These are phyloP conservation scores for Cyphomyrus discorhynchus DNA, from an alignment of 2,113 vertebrate genomes.

Conservation along the genomic window DNA sequence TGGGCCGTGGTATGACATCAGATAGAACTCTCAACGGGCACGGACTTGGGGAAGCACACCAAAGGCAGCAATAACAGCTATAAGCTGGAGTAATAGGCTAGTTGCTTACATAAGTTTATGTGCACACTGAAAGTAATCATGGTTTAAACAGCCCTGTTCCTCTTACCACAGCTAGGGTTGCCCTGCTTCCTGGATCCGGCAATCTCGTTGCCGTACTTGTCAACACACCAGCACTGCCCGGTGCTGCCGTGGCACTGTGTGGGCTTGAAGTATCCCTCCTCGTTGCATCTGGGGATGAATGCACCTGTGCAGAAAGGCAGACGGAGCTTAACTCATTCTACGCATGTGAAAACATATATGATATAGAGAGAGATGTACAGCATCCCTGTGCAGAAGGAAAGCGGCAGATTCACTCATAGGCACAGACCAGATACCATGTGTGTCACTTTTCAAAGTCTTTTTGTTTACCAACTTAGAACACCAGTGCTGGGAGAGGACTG, in stretches of 20 bases:
- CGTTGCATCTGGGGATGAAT: slow-evolving; percentile 86
- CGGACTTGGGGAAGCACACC: neutral
- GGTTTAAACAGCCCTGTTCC: neutral
- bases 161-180: slow-evolving; percentile 81
- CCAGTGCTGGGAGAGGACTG: neutral
- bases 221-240: slow-evolving; percentile 94
- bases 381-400: neutral
- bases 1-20: neutral
- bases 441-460: neutral
- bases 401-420: neutral
- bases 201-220: slow-evolving; percentile 93
- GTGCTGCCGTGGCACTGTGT: slow-evolving; percentile 88
- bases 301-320: slow-evolving; percentile 58
- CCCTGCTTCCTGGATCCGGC: slow-evolving; percentile 89
- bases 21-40: neutral
- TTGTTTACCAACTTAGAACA: neutral
- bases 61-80: neutral
- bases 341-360: neutral
- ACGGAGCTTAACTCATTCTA: neutral
- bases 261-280: slow-evolving; percentile 90
- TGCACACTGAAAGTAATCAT: neutral
- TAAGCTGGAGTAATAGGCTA: neutral
- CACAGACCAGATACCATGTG: neutral
- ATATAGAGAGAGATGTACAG: neutral
- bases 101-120: neutral